A percentile compares a stretch with the other conserved stretches of the same genome.
phyloP scores from a whole-genome alignment of 2,888 invertebrate genomes.

The Polymixis lichenea region DNA sequence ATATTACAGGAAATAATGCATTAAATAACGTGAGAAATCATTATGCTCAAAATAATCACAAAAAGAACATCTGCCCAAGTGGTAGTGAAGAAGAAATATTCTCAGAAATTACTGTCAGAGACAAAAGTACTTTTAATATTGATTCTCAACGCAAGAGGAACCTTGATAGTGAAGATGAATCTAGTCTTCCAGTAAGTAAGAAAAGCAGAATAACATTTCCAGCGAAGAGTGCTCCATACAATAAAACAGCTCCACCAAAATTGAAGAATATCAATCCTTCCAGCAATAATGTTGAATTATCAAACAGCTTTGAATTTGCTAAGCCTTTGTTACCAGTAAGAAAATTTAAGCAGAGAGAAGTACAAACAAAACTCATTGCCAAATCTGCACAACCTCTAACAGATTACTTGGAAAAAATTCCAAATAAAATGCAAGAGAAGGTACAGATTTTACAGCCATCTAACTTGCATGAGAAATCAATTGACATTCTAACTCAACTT shows the following conservation, averaged over 20 bases:
- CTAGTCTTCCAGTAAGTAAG: conserved; percentile 68
- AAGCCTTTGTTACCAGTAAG: conserved; percentile 77
- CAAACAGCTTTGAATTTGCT: conserved; percentile 77
- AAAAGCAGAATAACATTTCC: conserved; percentile 70
- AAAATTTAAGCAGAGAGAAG: conserved; percentile 66
- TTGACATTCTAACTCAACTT: conserved; percentile 43
- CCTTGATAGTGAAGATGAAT: conserved; percentile 66
- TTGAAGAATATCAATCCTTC: conserved; percentile 47
- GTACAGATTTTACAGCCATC: conserved; percentile 26
- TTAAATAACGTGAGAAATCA: conserved; percentile 37
- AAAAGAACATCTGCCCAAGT: conserved; percentile 30
- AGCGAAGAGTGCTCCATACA: conserved; percentile 54
- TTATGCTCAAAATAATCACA: conserved; percentile 38
- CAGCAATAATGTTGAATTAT: conserved; percentile 51
- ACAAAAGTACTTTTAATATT: conserved; percentile 56
- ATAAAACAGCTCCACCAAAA: conserved; percentile 32
- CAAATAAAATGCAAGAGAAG: conserved; percentile 16
- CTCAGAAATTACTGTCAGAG: conserved; percentile 61
- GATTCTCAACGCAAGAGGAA: conserved; percentile 66
- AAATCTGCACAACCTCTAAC: conserved; percentile 70
- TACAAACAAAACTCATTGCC: conserved; percentile 71
- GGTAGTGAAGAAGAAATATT: conserved; percentile 79
- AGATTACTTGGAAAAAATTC: conserved; percentile 51
- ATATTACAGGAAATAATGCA: conserved; percentile 35
- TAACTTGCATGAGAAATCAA: conserved; percentile 53